Evolutionary conservation across 2,113 vertebrate genomes (phyloP).

Genomic region (Nothoprocta perdicaria): DNA sequence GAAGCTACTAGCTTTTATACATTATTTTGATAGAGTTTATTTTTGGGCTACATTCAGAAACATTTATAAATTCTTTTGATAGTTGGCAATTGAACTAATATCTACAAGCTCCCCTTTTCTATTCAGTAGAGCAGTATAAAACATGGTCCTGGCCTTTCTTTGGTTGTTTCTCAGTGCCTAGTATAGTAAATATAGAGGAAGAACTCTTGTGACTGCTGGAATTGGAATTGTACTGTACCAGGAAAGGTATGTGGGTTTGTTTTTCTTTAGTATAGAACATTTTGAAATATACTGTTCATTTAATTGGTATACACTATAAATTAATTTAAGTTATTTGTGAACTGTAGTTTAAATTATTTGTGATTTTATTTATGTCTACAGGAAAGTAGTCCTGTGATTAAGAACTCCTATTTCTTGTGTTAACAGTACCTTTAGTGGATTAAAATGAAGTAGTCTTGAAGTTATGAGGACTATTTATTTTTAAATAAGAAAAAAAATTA

Average conservation of each 20-base stretch:
- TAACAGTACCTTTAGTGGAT: not conserved
- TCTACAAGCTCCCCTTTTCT: not conserved
- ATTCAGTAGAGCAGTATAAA: not conserved
- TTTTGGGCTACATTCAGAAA: not conserved
- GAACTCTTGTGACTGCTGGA: not conserved
- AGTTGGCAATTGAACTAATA: not conserved
- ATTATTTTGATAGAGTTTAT: not conserved
- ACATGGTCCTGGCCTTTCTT: not conserved
- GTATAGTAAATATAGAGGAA: not conserved
- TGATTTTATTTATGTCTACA: not conserved
- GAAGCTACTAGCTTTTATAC: not conserved
- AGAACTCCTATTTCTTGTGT: not conserved
- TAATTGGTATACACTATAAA: not conserved
- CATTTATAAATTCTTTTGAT: not conserved
- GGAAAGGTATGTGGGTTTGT: not conserved
- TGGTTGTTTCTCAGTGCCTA: not conserved
- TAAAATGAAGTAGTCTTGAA: not conserved
- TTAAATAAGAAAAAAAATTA: not conserved
- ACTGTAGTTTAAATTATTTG: slow-evolving; percentile 26
- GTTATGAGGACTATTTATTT: not conserved
- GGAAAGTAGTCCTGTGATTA: not conserved
- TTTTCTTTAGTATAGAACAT: not conserved
- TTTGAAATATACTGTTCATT: not conserved
- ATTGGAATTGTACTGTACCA: not conserved
- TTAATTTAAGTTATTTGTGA: slow-evolving; percentile 29